Conservation (phyloP, 2,888 invertebrate species). For the Amblyteles armatorius region DNA sequence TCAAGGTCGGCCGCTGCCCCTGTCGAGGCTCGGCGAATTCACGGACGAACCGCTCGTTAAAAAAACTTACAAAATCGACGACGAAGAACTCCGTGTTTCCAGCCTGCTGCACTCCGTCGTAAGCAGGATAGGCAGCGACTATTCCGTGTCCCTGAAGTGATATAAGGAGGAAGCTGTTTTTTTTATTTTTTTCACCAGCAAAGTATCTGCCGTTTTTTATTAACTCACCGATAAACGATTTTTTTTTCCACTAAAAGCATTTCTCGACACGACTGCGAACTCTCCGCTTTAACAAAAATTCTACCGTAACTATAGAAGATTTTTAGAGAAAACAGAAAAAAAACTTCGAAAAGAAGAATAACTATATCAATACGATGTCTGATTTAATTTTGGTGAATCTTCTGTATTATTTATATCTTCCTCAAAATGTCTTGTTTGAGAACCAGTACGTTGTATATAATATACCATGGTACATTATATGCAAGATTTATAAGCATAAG, state of each 20-base stretch:
- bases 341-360: background rate
- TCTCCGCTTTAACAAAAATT: conserved; percentile 41
- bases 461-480: background rate
- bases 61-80: conserved; percentile 87
- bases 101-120: conserved; percentile 87
- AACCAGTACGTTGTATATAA: conserved; percentile 1
- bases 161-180: background rate
- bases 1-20: conserved; percentile 86
- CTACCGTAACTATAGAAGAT: conserved; percentile 43
- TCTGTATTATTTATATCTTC: background rate
- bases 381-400: conserved; percentile 2
- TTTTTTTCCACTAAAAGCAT: conserved; percentile 56
- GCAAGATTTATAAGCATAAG: background rate
- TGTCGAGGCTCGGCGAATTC: conserved; percentile 85
- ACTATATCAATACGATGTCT: background rate
- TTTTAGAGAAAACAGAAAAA: background rate
- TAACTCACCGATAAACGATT: conserved; percentile 65
- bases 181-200: conserved; percentile 2
- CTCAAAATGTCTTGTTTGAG: background rate
- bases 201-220: conserved; percentile 58
- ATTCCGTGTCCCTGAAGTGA: conserved; percentile 84
- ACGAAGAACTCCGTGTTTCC: conserved; percentile 84
- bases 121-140: conserved; percentile 89
- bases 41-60: conserved; percentile 86
- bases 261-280: conserved; percentile 50